Percentiles rank a stretch among this genome's conserved stretches.
These are phyloP conservation scores for Tryphoninae sp. DNA, from an alignment of 2,888 invertebrate species.

Conservation along the genomic window DNA sequence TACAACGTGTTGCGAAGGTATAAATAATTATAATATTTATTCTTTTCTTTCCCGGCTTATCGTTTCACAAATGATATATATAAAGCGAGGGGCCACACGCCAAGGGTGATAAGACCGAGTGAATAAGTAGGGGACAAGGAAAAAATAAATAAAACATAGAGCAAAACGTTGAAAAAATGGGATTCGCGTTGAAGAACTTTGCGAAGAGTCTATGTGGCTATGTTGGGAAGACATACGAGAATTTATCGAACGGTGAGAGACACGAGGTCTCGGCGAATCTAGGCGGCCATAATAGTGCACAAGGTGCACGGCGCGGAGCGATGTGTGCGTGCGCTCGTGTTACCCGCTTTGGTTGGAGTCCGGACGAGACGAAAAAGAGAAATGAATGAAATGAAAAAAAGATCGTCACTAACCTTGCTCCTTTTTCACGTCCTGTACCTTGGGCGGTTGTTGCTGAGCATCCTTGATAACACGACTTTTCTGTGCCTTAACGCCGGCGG, in stretches of 20 bases:
- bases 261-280: conserved; percentile 70
- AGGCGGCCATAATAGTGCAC: conserved; percentile 73
- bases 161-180: conserved; percentile 21
- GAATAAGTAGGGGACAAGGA: background rate
- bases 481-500: conserved; percentile 73
- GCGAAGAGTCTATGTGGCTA: background rate
- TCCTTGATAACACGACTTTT: conserved; percentile 78
- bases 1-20: conserved; percentile 1
- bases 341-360: conserved; percentile 34
- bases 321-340: conserved; percentile 51
- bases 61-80: background rate
- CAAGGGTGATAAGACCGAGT: background rate
- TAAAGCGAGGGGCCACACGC: background rate
- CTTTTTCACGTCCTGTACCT: conserved; percentile 78
- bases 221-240: conserved; percentile 7
- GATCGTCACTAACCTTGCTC: conserved; percentile 79
- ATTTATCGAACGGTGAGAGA: conserved; percentile 61
- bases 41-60: conserved; percentile 31
- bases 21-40: conserved; percentile 7
- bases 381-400: conserved; percentile 44
- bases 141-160: background rate
- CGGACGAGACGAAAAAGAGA: conserved; percentile 25
- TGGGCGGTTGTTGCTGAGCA: conserved; percentile 73
- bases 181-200: background rate
- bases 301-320: conserved; percentile 65